Percentiles rank a stretch among this genome's conserved stretches.
phyloP scores from a whole-genome alignment of 2,113 vertebrate species.

The Leuciscus idus region DNA sequence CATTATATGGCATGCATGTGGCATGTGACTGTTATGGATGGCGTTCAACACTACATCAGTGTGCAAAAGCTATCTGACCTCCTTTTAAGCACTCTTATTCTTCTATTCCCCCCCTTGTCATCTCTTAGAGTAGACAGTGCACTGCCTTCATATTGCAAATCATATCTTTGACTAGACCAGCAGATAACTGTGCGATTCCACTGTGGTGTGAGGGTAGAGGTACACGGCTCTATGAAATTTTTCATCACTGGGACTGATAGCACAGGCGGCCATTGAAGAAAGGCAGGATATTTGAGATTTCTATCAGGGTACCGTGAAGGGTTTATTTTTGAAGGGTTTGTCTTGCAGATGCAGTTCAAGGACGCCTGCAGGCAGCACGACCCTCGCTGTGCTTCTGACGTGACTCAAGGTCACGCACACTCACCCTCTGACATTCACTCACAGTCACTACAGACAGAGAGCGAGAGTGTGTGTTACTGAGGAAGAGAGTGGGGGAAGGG shows the following conservation, averaged over 20 bases:
- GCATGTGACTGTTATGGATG: slow-evolving; percentile 19
- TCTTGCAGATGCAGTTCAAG: slow-evolving; percentile 90
- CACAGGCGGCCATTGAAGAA: slow-evolving; percentile 15
- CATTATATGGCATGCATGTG: not conserved
- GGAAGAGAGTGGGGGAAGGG: slow-evolving; percentile 30
- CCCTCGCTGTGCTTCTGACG: slow-evolving; percentile 87
- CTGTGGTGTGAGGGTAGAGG: slow-evolving; percentile 43
- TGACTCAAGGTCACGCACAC: slow-evolving; percentile 86
- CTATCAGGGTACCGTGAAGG: slow-evolving; percentile 85
- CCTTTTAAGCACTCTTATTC: slow-evolving; percentile 3
- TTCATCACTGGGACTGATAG: slow-evolving; percentile 43
- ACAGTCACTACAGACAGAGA: slow-evolving; percentile 69
- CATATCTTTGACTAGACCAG: slow-evolving; percentile 7
- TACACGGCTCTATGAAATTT: slow-evolving; percentile 28
- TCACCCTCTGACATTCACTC: slow-evolving; percentile 89
- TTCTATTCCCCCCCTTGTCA: not conserved
- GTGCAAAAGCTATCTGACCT: slow-evolving; percentile 28
- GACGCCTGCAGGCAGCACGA: slow-evolving; percentile 88
- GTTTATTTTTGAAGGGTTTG: slow-evolving; percentile 69
- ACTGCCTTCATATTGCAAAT: slow-evolving; percentile 14
- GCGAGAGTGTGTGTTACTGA: slow-evolving; percentile 29
- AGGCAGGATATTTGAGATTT: slow-evolving; percentile 88
- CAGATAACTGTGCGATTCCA: slow-evolving; percentile 20
- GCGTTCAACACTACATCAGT: slow-evolving; percentile 11
- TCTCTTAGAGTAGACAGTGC: not conserved